Percentiles rank a stretch among this genome's conserved stretches.
phyloP scores from a whole-genome alignment of 2,888 invertebrate species.

The Coenonympha arcania region DNA sequence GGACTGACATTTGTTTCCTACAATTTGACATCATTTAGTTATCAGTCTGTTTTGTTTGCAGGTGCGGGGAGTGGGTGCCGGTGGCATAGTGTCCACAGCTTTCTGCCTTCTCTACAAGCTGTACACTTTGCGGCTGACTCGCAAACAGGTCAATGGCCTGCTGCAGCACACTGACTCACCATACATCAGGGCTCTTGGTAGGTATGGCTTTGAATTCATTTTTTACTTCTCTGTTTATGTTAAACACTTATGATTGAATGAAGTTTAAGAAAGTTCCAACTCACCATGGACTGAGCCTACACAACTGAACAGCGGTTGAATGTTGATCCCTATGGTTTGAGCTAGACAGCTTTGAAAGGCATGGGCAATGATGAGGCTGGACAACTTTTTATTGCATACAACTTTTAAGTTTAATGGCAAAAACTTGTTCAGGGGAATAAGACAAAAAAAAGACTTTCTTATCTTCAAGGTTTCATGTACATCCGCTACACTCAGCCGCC shows the following conservation, averaged over 20 bases:
- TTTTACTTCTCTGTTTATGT: background rate
- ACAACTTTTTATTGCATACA: too few species aligned
- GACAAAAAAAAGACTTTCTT: background rate
- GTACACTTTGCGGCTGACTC: slow-evolving; percentile 95
- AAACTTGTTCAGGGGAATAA: too few species aligned
- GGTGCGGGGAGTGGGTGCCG: slow-evolving; percentile 94
- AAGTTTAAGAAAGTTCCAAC: too few species aligned
- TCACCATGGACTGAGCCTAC: too few species aligned
- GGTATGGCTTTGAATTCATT: slow-evolving; percentile 37
- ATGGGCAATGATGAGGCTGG: too few species aligned
- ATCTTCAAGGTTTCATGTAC: slow-evolving; percentile 76
- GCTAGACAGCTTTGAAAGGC: too few species aligned
- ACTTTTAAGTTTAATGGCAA: too few species aligned
- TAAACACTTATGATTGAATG: too few species aligned
- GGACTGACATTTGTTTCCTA: too few species aligned
- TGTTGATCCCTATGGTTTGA: too few species aligned
- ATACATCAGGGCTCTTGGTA: slow-evolving; percentile 95
- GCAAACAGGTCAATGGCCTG: slow-evolving; percentile 97
- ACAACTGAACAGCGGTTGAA: too few species aligned
- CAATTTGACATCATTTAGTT: background rate
- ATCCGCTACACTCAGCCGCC: slow-evolving; percentile 97
- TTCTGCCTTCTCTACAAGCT: slow-evolving; percentile 99
- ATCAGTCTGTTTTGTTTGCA: slow-evolving; percentile 12
- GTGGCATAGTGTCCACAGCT: slow-evolving; percentile 99
- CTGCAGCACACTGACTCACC: slow-evolving; percentile 97